Conservation (phyloP, 35 echinoderm and acorn worm genomes). For the Apostichopus japonicus region DNA sequence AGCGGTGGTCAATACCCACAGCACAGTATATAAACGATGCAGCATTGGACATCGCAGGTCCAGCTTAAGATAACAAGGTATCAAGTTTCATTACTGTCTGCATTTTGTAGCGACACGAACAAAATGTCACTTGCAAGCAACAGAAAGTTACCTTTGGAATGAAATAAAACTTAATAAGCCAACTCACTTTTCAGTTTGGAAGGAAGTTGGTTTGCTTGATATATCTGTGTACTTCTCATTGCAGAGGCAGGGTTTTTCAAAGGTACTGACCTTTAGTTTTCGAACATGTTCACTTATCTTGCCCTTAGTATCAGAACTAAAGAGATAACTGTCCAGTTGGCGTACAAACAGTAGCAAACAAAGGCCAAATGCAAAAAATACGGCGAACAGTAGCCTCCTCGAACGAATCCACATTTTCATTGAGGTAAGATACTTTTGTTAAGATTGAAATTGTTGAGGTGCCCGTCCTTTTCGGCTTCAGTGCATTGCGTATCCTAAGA, state of each 20-base stretch:
- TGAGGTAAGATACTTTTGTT: background rate
- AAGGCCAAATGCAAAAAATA: background rate
- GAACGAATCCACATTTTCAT: conserved; percentile 24
- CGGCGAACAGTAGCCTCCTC: background rate
- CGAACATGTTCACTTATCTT: conserved; percentile 12
- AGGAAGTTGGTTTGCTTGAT: background rate
- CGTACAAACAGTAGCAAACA: background rate
- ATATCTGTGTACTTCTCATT: conserved; percentile 23
- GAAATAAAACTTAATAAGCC: background rate
- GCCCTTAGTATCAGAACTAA: background rate
- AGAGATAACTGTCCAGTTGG: background rate
- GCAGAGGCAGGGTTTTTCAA: conserved; percentile 22
- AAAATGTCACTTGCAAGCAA: too few relatives aligned
- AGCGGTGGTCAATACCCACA: too few relatives aligned
- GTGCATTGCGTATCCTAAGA: too few relatives aligned
- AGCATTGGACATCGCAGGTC: too few relatives aligned
- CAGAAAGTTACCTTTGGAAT: too few relatives aligned
- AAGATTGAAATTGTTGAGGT: too few relatives aligned
- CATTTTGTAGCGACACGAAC: too few relatives aligned
- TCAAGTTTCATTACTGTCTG: too few relatives aligned
- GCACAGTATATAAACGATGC: too few relatives aligned
- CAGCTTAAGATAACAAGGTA: too few relatives aligned
- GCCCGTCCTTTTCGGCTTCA: too few relatives aligned
- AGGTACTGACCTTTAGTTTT: background rate
- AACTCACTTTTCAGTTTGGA: background rate